Evolutionary conservation across 2,113 vertebrate species (phyloP), one percentile per base, ranked within the genome.

Genomic region (Marcusenius ussheri): DNA sequence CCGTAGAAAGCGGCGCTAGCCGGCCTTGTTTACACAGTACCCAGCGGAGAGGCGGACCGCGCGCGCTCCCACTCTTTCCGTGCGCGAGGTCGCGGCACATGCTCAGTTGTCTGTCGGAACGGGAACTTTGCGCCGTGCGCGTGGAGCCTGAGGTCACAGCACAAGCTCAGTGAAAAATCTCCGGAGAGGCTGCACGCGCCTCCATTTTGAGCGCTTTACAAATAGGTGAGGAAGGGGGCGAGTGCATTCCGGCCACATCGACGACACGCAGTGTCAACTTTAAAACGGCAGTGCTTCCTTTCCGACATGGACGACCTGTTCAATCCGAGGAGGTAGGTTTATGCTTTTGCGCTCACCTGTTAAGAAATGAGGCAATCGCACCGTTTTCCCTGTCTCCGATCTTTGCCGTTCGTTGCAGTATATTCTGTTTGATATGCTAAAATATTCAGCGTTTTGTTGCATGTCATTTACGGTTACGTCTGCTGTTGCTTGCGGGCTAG

Each of bases 91-190:
- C 96, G 97, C 96, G 94, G 97, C 98, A 98, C 98, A 98, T 98
- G 97, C 98, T 98, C 98, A 97, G 98, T 98, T 93, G 95, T 92
- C 95, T 95, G 96, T 94, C 95, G 94, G 96, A 97, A 96, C 96
- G 95, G 96, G 97, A 98, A 97, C 96, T 98, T 97, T 97, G 95
- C 97, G 97, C 97, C 96, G 96, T 97, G 96, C 96, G 96, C 96
- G 97, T 96, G 96, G 96, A 96, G 97, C 97, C 97, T 98, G 97
- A 99, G 98, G 98, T 99, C 98, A 99, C 92, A 96, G 97, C 97
- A 97, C 97, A 96, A 96, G 96, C 97, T 96, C 96, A 95, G 96
- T 96, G 96, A 91, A 90, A 92, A 93, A 94, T 96, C 96, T 95
- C 94, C 90, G 15, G 21, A 90, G 94, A 95, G 97, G 92, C 97